A percentile compares a stretch with the other conserved stretches of the same genome.
phyloP scores from a whole-genome alignment of 1,140 invertebrate species.

The Thereuonema tuberculata region DNA sequence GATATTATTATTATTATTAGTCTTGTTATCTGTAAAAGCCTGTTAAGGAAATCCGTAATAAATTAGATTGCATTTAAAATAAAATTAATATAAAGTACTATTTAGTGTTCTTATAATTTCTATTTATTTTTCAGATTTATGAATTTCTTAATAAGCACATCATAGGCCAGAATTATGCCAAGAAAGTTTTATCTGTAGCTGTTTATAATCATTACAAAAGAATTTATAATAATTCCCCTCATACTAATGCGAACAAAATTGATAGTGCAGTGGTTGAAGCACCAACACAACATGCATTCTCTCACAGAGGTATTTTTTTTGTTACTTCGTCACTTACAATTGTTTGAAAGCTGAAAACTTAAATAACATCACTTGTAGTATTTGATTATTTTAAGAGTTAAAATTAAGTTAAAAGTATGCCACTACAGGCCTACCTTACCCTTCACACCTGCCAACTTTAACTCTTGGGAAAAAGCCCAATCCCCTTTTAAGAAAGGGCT shows the following conservation, averaged over 20 bases:
- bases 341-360: constrained; percentile 15
- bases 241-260: constrained; percentile 26
- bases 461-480: too few relatives aligned
- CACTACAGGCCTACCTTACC: too few relatives aligned
- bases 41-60: too few relatives aligned
- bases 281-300: constrained; percentile 50
- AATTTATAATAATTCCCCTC: constrained; percentile 84
- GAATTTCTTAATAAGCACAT: constrained; percentile 92
- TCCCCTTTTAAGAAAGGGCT: too few relatives aligned
- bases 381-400: too few relatives aligned
- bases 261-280: constrained; percentile 43
- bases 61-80: too few relatives aligned
- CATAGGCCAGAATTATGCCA: constrained; percentile 96
- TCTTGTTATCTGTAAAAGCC: too few relatives aligned
- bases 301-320: constrained; percentile 48
- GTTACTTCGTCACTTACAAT: neutral
- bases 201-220: constrained; percentile 99
- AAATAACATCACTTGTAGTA: neutral
- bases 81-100: too few relatives aligned
- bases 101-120: too few relatives aligned
- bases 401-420: too few relatives aligned
- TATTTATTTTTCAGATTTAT: constrained; percentile 52
- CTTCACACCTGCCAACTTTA: too few relatives aligned
- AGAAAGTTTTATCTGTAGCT: constrained; percentile 95
- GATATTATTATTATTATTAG: too few relatives aligned